These are phyloP conservation scores for Patagioenas fasciata DNA, from an alignment of 2,113 vertebrate species.

Conservation along the genomic window DNA sequence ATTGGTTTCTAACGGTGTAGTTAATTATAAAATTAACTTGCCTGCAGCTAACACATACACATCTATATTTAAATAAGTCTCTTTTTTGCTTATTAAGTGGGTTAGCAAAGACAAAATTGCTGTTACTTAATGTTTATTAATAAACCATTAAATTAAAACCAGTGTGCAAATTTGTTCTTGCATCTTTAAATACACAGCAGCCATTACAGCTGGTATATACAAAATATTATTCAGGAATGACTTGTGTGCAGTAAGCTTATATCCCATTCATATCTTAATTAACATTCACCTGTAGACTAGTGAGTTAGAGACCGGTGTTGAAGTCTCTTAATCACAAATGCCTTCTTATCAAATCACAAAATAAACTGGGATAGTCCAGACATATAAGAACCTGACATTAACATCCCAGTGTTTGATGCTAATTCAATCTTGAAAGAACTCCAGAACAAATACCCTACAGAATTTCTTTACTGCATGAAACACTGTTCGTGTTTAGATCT, in stretches of 20 bases:
- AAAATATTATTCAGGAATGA: background rate
- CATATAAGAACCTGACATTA: background rate
- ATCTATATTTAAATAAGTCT: background rate
- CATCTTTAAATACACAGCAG: background rate
- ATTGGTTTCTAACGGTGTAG: constrained; percentile 24
- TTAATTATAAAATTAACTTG: constrained; percentile 37
- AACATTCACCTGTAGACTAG: background rate
- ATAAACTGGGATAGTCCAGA: background rate
- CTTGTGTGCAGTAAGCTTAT: background rate
- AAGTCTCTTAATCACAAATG: background rate
- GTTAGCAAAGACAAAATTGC: background rate
- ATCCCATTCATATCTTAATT: background rate
- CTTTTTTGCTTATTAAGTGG: background rate
- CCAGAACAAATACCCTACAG: background rate
- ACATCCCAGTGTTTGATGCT: background rate
- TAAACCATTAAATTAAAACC: background rate
- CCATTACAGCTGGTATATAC: background rate
- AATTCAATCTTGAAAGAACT: background rate
- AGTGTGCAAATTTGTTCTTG: background rate
- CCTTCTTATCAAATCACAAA: background rate
- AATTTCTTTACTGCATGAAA: background rate
- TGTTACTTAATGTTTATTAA: constrained; percentile 5
- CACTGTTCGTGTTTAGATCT: background rate
- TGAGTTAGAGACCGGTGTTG: background rate
- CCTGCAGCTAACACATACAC: background rate